Evolutionary conservation across 2,113 vertebrate species (phyloP), one percentile per base, ranked within the genome.

Genomic region (Psammodynastes pulverulentus): DNA sequence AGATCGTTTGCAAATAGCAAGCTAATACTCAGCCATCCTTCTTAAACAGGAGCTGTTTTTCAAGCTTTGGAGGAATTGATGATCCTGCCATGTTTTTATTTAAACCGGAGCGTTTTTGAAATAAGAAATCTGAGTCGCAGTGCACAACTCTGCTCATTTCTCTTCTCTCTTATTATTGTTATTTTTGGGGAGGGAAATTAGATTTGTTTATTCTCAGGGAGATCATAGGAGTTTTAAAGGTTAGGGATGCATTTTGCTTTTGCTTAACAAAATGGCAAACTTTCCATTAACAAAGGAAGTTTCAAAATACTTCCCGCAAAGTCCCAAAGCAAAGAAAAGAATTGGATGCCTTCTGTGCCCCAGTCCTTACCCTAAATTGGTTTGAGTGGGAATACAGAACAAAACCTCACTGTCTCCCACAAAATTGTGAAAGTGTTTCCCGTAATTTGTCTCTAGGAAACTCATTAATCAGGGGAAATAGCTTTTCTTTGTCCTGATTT

Each of bases 181-280:
- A 89, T 85, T 45, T 43, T n/a, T n/a, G n/a, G n/a, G n/a, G n/a
- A n/a, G n/a, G n/a, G 15, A 58, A 92, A 92, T 85, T 92, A 84
- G 45, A 86, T 92, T 49, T 89, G 79, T 62, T 54, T 85, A 12
- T 58, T 89, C 62, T 79, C 72, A 51, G 49, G 84, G 46, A 89
- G 87, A 92, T 89, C 72, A 49, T 13, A 23, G 29, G 0, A 39
- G 26, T 49, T 89, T 48, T 58, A 53, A 52, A 56, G 84, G 52
- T 51, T 53, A 58, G 12, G 9, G 23, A 56, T 85, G 7, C 4
- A 51, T 92, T 89, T 46, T 12, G 13, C 43, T 89, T 89, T 39
- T 85, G n/a, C n/a, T 49, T 49, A 92, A 92, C 52, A 51, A 45
- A 58, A 85, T 51, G 34, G 45, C 49, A 62, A 89, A 86, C 45